Conservation (phyloP, 2,797 vertebrate species). For the Synanceia verrucosa region DNA sequence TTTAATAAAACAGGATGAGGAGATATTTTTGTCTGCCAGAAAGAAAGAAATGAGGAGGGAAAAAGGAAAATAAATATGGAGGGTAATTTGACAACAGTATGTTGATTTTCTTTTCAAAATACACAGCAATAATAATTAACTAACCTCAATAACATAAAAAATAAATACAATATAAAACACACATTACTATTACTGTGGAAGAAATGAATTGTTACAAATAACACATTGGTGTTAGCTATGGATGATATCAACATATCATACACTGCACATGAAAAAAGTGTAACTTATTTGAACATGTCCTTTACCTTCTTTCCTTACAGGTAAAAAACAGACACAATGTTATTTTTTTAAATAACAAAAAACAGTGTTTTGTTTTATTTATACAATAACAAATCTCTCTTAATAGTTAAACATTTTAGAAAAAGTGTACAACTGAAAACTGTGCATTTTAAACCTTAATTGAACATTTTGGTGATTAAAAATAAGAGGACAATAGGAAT, state of each 20-base stretch:
- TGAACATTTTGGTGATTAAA: conserved; percentile 40
- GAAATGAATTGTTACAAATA: not conserved
- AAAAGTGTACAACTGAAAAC: not conserved
- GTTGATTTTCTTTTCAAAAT: conserved; percentile 22
- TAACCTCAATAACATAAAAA: not conserved
- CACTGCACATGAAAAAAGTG: not conserved
- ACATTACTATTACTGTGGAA: not conserved
- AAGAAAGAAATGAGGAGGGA: conserved; percentile 5
- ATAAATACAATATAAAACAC: not conserved
- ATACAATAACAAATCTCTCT: not conserved
- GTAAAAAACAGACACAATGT: not conserved
- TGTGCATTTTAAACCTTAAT: conserved; percentile 4
- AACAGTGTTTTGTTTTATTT: not conserved
- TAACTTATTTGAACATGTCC: not conserved
- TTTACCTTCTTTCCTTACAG: not conserved
- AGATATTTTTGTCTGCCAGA: conserved; percentile 57
- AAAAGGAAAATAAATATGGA: not conserved
- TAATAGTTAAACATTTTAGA: not conserved
- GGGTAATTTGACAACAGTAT: not conserved
- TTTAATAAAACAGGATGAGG: conserved; percentile 50
- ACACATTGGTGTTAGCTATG: not conserved
- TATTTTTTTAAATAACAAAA: not conserved
- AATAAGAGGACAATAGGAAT: conserved; percentile 40
- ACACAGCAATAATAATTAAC: not conserved
- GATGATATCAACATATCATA: not conserved